Conservation (phyloP, 2,113 vertebrate genomes). For the Mixornis gularis region DNA sequence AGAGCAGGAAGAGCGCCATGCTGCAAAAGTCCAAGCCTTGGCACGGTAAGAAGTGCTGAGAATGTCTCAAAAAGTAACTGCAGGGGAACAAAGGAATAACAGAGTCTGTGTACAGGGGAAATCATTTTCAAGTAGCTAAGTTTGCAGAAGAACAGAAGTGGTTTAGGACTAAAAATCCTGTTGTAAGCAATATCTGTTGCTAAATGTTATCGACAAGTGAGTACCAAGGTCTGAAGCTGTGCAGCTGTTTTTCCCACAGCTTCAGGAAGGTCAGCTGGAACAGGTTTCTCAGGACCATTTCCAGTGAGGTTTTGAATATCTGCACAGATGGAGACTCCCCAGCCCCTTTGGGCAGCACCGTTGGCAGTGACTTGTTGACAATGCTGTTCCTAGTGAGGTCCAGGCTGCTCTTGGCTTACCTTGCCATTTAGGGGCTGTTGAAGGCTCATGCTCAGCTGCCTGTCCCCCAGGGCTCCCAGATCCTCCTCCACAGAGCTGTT, state of each 20-base stretch:
- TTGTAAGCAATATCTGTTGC: background rate
- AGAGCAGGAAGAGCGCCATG: constrained; percentile 89
- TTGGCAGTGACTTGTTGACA: background rate
- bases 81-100: background rate
- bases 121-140: background rate
- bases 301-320: background rate
- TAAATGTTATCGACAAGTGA: background rate
- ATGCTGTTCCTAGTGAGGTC: rapidly evolving
- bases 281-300: background rate
- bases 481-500: background rate
- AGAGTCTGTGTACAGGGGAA: background rate
- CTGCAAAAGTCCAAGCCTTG: constrained; percentile 85
- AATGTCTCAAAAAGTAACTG: background rate
- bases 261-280: background rate
- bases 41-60: constrained; percentile 74
- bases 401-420: background rate
- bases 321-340: background rate
- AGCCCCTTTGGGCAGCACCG: background rate
- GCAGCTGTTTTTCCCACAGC: background rate
- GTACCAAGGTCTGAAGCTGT: background rate
- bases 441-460: background rate
- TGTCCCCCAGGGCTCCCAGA: background rate
- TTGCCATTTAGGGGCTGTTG: rapidly evolving
- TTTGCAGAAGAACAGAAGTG: background rate
- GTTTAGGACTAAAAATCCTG: background rate